Base-by-base conservation (phyloP, 2,113 vertebrate genomes). In the Elephas maximus region DNA sequence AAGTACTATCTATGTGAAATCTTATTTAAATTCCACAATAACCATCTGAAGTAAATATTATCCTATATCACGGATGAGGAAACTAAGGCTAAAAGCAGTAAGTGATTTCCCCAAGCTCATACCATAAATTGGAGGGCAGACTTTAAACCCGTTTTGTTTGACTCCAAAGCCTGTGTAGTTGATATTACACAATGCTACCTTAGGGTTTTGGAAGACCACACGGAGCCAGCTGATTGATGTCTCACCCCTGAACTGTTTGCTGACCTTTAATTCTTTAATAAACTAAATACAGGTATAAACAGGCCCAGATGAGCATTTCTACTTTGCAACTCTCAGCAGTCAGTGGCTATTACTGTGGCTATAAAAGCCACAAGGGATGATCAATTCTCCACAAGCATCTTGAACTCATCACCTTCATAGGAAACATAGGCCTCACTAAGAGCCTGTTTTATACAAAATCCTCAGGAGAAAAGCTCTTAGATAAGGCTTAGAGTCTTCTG, bases 151-250 rank as follows among this genome's bases (percentile, higher is more conserved):
- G 78, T 91, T 95, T 93, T 77, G 79, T 30, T 79, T 97, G 44
- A 94, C 62, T 96, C 45, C 85, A 94, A 93, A 98, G 26, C n/a
- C 57, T 87, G 17, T 95, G 89, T 77, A 44, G 90, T 96, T 96
- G 45, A 57, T 95, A 26, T 86, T 96, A 48, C 14, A 33, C 77
- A 96, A 51, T 96, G 41, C 14, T 82, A n/a, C 91, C 79, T 67
- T 77, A 78, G 73, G 90, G n/a, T 93, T 96, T 96, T 86, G 69
- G 97, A 96, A 97, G 85, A 78, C 28, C 12, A 37, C 26, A 6
- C 83, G 45, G 89, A 95, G 67, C n/a, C 48, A 94, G 21, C 28
- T 79, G 21, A 69, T 76, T 84, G 67, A 44, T 83, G 41, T 76
- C 63, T 90, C 63, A 84, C 63, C 30, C 74, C 44, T 83, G 44